phyloP scores from a whole-genome alignment of 2,797 vertebrate genomes.

The Telmatherina bonti region DNA sequence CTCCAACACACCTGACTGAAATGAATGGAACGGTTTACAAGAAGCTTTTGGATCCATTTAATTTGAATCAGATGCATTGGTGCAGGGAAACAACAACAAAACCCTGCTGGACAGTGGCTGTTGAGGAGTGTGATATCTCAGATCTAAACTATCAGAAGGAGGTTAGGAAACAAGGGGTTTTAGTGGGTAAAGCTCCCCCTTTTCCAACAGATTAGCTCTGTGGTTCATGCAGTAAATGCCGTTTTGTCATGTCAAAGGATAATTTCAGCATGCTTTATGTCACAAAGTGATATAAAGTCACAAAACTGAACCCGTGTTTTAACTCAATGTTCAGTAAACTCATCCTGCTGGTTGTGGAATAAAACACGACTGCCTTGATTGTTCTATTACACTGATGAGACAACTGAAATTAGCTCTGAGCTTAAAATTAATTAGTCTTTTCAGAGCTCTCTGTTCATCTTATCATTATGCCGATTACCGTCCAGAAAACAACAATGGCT shows the following conservation, averaged over 20 bases:
- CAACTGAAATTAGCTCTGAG: slow-evolving; percentile 56
- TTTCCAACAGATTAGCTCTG: neutral
- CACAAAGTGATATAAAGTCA: slow-evolving; percentile 46
- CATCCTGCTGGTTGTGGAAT: slow-evolving; percentile 25
- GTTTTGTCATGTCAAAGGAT: slow-evolving; percentile 35
- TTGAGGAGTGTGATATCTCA: too few species aligned
- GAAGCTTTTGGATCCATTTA: too few species aligned
- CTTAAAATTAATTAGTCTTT: slow-evolving; percentile 60
- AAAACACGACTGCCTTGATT: slow-evolving; percentile 37
- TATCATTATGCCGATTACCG: slow-evolving; percentile 68
- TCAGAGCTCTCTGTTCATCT: slow-evolving; percentile 62
- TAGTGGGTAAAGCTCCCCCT: neutral
- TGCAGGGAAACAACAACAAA: too few species aligned
- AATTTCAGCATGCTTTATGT: slow-evolving; percentile 29
- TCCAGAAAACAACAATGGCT: slow-evolving; percentile 32
- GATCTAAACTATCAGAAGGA: neutral
- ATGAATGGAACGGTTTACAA: too few species aligned
- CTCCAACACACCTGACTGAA: too few species aligned
- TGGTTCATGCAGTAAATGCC: too few species aligned
- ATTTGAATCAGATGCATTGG: too few species aligned
- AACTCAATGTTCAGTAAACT: slow-evolving; percentile 32
- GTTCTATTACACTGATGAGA: slow-evolving; percentile 56
- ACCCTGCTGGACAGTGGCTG: too few species aligned
- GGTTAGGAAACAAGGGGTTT: neutral
- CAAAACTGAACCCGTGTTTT: slow-evolving; percentile 41